Evolutionary conservation across 2,113 vertebrate genomes (phyloP), one percentile per base, ranked within the genome.

Genomic region (Oncorhynchus tshawytscha): DNA sequence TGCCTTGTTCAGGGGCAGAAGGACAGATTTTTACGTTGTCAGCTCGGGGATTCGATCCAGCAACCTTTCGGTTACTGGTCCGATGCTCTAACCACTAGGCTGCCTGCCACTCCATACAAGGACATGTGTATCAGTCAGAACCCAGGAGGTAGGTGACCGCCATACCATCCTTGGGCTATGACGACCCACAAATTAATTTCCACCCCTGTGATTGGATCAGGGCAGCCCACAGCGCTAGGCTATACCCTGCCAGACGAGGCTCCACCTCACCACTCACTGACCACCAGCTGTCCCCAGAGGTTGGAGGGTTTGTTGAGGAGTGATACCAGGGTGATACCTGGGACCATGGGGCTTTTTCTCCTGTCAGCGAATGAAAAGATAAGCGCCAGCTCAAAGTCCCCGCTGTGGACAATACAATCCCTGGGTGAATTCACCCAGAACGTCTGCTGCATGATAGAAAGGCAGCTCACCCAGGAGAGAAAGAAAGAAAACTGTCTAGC

Each of bases 301-400:
- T 75, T n/a, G 7, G 71, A 65, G 67, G 76, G 71, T 82, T 83
- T 81, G 80, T 76, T 79, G 34, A 77, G 54, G 34, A 6, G 79
- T 86, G 84, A 67, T 31, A 67, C 25, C 7, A 18, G 51, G 51
- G 51, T 54, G 51, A 87, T 88, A 84, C 79, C 82, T 80, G 71
- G 70, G 76, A 85, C 70, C 34, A 13, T 39, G 67, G 62, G 67
- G 67, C 76, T 84, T 70, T 71, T 81, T 78, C 85, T 78, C 49
- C 82, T 88, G 86, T 87, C 86, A 86, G 79, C 62, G 54, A 77
- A 45, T 71, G 67, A 85, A 85, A 79, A 78, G 84, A 89, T 90
- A 86, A 88, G 79, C 76, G 76, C 75, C 71, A 60, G 74, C 48
- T 72, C 85, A 66, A 39, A 78, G 65, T 82, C 72, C 72, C 78